These are phyloP conservation scores for Megaceryle torquata DNA, from an alignment of 2,113 vertebrate genomes.

Conservation along the genomic window DNA sequence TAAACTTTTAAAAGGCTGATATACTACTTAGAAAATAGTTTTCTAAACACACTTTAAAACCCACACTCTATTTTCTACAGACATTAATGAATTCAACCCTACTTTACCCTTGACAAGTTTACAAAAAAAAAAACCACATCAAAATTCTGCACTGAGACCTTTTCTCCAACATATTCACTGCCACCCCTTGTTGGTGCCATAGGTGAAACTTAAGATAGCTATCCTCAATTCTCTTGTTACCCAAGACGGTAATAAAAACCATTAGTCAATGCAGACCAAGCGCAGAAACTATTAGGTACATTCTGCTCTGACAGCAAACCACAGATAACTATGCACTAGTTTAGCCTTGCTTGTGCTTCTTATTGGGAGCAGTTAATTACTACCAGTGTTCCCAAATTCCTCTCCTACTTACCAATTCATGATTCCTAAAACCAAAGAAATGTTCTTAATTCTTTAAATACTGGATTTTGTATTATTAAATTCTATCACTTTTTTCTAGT, in stretches of 20 bases:
- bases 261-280: accelerated
- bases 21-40: neutral
- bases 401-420: neutral
- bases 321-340: accelerated
- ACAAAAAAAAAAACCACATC: neutral
- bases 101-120: neutral
- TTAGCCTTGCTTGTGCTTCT: neutral
- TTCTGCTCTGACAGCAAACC: neutral
- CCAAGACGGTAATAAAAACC: neutral
- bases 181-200: neutral
- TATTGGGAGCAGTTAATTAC: neutral
- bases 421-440: neutral
- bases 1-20: neutral
- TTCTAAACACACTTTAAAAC: neutral
- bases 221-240: neutral
- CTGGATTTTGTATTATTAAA: neutral
- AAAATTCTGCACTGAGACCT: neutral
- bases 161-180: neutral
- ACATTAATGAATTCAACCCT: neutral
- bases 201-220: neutral
- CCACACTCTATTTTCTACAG: neutral
- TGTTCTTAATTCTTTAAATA: neutral
- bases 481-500: neutral
- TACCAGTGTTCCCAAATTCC: neutral
- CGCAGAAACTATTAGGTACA: neutral